Base-by-base conservation (phyloP, 2,797 vertebrate genomes). In the Platalea minor region DNA sequence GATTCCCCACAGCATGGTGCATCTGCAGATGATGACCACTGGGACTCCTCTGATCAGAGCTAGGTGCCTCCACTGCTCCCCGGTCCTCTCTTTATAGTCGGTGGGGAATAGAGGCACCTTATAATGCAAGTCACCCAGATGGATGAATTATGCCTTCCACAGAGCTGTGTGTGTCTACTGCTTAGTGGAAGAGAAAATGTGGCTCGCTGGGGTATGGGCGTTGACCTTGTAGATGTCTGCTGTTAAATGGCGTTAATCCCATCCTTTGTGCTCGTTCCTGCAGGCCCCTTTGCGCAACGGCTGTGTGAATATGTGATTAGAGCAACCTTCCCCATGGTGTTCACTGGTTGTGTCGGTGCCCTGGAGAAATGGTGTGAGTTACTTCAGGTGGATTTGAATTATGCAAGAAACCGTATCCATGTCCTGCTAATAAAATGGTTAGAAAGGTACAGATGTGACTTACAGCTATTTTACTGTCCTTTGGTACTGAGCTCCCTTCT, bases 51-150 rank as follows among this genome's bases (percentile, higher is more conserved):
- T 41, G 25, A 10, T 46, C 10, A 63, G 50, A n/a, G 33, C 3
- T 0, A 35, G 28, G 23, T 46, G 21, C 45, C 31, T 43, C 53
- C 21, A 9, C 63, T 11, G 48, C 67, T 68, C 41, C 15, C 7
- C 0, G 0, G 7, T 65, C 53, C 11, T 45, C 13, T 31, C 7
- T 24, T 65, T 26, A 39, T 18, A 31, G 33, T 41, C 10, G 1
- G 20, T 39, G 24, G 24, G 11, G 33, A 51, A n/a, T 39, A 31
- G 3, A 39, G 39, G 29, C 39, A 19, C 33, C 20, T 65, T 7
- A 13, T 9, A 29, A 25, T n/a, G 28, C 33, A 43, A 3, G 5
- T 25, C 33, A 53, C 46, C 61, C 53, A 33, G 51, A 21, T 23
- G n/a, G 17, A 11, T 48, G 26, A 54, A 19, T 50, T 43, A 18